Percentiles rank a stretch among this genome's conserved stretches.
Evolutionary conservation across 2,113 vertebrate species (phyloP).

Genomic region (Bos taurus): ARS-UCD2.0 NC_037335.1:43622501-43623000

Average conservation of each 20-base stretch:
- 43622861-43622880: slow-evolving; percentile 78
- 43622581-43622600: slow-evolving; percentile 78
- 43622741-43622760: slow-evolving; percentile 84
- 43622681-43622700: slow-evolving; percentile 90
- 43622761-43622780: slow-evolving; percentile 86
- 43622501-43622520: slow-evolving; percentile 80
- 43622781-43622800: slow-evolving; percentile 77
- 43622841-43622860: slow-evolving; percentile 82
- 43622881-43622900: slow-evolving; percentile 57
- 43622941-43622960: neutral
- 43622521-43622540: slow-evolving; percentile 82
- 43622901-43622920: slow-evolving; percentile 35
- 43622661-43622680: slow-evolving; percentile 91
- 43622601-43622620: slow-evolving; percentile 90
- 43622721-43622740: slow-evolving; percentile 78
- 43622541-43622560: slow-evolving; percentile 76
- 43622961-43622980: neutral
- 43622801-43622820: slow-evolving; percentile 86
- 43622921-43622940: neutral
- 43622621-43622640: slow-evolving; percentile 92
- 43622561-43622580: slow-evolving; percentile 79
- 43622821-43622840: slow-evolving; percentile 85
- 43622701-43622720: slow-evolving; percentile 84
- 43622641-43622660: slow-evolving; percentile 81
- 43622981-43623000: neutral